A percentile compares a stretch with the other conserved stretches of the same genome.
Evolutionary conservation across 2,888 invertebrate genomes (phyloP).

Genomic region (Strigamia transsilvanica): DNA sequence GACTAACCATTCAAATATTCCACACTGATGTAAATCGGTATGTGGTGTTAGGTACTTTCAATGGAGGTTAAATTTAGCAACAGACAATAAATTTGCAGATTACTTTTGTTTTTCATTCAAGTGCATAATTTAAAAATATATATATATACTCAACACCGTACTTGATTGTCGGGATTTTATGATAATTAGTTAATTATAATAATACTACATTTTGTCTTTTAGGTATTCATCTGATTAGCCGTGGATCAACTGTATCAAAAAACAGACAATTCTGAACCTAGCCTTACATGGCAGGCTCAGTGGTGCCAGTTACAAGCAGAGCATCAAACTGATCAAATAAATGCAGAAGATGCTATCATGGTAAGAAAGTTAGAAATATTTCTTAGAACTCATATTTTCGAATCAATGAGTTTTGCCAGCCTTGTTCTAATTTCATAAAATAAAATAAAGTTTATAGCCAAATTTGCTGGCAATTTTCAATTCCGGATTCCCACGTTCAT

Average conservation of each 20-base stretch:
- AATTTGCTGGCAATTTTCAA: no score
- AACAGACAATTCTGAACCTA: conserved; percentile 10
- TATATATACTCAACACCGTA: no score
- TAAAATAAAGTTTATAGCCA: neutral
- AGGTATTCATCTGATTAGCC: conserved; percentile 29
- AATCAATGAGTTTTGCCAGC: no score
- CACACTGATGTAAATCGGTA: no score
- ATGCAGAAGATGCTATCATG: conserved; percentile 30
- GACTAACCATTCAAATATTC: no score
- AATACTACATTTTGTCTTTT: neutral
- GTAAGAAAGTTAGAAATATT: neutral
- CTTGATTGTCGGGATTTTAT: no score
- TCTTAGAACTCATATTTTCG: no score
- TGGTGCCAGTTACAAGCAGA: conserved; percentile 18
- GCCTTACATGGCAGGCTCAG: conserved; percentile 41
- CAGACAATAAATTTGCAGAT: neutral
- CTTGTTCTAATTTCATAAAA: neutral
- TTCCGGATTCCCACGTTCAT: no score
- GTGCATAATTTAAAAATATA: neutral
- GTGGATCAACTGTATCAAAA: conserved; percentile 33
- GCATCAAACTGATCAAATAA: conserved; percentile 34
- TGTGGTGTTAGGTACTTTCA: no score
- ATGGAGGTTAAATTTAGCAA: neutral
- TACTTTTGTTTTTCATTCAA: neutral
- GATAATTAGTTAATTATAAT: no score